Base-by-base conservation (phyloP, 2,888 invertebrate genomes). In the Leptopilina drosophilae region DNA sequence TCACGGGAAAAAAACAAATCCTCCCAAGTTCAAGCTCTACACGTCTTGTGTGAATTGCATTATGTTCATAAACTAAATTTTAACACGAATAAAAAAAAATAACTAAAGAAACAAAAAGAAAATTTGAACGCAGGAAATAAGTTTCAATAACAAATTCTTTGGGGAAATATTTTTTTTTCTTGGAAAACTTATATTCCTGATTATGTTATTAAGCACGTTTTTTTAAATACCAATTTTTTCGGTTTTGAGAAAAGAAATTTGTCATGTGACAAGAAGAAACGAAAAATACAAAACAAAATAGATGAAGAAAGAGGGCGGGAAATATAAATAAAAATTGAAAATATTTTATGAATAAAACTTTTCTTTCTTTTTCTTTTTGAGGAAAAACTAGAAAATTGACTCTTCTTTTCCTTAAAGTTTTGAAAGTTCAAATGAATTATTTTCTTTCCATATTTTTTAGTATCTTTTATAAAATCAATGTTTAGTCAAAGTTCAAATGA, bases 1-100 rank as follows among this genome's bases (percentile, higher is more conserved):
- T 33, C 73, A 40, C 33, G 56, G 56, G 56, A 56, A 33, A 20
- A 73, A 73, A 73, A 73, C 56, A 73, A 73, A 73, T 73, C 73
- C 73, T 33, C n/a, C 53, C 53, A 69, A 69, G 49, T 49, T 53
- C 4, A 49, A 73, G 26, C 49, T 73, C 56, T 33, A n/a, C 73
- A 73, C 73, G 56, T 73, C 33, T 73, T 26, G 14, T 33, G 33
- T 33, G 33, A 33, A 73, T 33, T 56, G 33, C 56, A 5, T 56
- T 62, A 8, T 20, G 20, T 9, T 62, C 14, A 14, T 42, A 8
- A 42, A 42, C 33, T 33, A 42, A 42, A 42, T 42, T 42, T 42
- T 42, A 42, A 42, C 42, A 42, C 5, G 42, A 42, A 3, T 42
- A 42, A 20, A 42, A 42, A 42, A 42, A 42, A 42, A 69, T 33